Evolutionary conservation across 2,888 invertebrate genomes (phyloP).

Genomic region (Sphaerophoria taeniata): DNA sequence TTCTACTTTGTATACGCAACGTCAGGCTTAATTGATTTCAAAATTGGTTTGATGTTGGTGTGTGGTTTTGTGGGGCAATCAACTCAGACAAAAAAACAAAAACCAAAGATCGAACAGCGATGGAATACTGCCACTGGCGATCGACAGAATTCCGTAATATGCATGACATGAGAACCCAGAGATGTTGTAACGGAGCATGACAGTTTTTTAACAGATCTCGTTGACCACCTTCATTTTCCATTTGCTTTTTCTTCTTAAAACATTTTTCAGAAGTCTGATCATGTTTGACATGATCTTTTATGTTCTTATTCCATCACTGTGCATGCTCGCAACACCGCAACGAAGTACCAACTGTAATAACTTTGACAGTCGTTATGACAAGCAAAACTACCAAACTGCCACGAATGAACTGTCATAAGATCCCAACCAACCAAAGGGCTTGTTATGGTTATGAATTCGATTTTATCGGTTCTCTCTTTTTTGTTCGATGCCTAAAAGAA

Average conservation of each 20-base stretch:
- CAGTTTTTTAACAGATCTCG: too few species aligned
- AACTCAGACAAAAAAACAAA: slow-evolving; percentile 1
- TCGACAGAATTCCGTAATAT: not conserved
- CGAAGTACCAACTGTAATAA: slow-evolving; percentile 57
- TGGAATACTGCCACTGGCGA: not conserved
- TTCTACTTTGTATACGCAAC: slow-evolving; percentile 20
- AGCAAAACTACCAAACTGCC: slow-evolving; percentile 1
- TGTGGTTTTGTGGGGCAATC: slow-evolving; percentile 16
- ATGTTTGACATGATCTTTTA: not conserved
- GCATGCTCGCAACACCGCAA: slow-evolving; percentile 47
- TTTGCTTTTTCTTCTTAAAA: too few species aligned
- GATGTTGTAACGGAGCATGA: too few species aligned
- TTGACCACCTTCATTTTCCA: too few species aligned
- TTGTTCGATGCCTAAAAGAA: slow-evolving; percentile 13
- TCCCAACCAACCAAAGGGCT: not conserved
- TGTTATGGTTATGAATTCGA: slow-evolving; percentile 46
- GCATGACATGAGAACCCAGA: not conserved
- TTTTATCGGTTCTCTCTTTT: not conserved
- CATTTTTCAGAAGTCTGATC: not conserved
- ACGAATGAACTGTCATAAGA: slow-evolving; percentile 35
- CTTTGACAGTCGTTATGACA: slow-evolving; percentile 48
- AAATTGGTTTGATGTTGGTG: not conserved
- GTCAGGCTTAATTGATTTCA: slow-evolving; percentile 1
- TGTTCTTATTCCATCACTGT: slow-evolving; percentile 24
- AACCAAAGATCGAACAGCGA: slow-evolving; percentile 36